Conservation (phyloP, 2,797 vertebrate species). For the Sarcophilus harrisii region DNA sequence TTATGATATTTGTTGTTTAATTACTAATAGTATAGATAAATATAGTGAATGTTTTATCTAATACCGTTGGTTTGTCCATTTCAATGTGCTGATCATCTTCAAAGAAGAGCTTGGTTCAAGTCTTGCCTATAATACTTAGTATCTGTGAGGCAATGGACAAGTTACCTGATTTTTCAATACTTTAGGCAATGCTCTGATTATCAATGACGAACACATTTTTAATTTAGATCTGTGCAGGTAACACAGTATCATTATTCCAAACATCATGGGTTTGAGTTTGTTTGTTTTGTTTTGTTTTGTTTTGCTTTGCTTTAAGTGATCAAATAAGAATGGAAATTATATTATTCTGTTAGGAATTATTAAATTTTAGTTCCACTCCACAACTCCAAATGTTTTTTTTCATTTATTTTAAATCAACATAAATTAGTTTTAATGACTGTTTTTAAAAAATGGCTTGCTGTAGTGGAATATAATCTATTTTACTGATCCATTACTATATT, state of each 20-base stretch:
- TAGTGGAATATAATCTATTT: background rate
- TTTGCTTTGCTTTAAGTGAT: too few species aligned
- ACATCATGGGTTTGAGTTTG: too few species aligned
- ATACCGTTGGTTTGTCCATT: background rate
- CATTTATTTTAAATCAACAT: background rate
- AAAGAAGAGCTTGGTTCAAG: too few species aligned
- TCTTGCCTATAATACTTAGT: too few species aligned
- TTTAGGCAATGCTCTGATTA: too few species aligned
- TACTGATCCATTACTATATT: too few species aligned
- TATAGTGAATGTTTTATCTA: background rate
- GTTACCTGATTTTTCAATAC: too few species aligned
- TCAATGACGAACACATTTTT: too few species aligned
- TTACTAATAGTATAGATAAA: background rate
- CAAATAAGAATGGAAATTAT: background rate
- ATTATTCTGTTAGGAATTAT: background rate
- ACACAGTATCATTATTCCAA: too few species aligned
- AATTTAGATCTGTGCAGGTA: too few species aligned
- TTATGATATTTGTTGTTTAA: background rate
- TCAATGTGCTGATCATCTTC: background rate
- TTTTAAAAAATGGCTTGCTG: background rate
- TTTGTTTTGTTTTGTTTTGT: too few species aligned
- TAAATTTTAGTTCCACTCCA: background rate
- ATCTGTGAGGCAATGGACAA: too few species aligned
- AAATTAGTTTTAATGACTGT: background rate
- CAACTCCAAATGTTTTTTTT: background rate